Conservation (phyloP, 2,113 vertebrate species). For the Lamprologus speciosus region DNA sequence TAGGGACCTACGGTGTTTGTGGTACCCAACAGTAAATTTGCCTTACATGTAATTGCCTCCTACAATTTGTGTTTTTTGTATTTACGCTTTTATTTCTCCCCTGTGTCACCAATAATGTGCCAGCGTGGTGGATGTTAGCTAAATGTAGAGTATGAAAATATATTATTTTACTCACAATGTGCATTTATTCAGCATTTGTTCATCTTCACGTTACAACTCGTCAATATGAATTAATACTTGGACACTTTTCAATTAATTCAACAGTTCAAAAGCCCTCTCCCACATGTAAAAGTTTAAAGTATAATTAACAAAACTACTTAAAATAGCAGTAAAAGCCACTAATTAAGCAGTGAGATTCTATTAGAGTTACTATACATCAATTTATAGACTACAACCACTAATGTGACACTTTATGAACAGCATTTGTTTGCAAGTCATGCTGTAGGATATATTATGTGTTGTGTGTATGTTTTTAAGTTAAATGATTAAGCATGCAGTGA, state of each 20-base stretch:
- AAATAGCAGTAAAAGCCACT: not conserved
- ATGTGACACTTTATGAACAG: not conserved
- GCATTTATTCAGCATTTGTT: not conserved
- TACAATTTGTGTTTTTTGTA: not conserved
- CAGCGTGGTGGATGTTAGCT: not conserved
- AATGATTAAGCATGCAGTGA: accelerated
- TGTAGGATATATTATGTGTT: not conserved
- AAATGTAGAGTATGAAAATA: not conserved
- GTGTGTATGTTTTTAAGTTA: not conserved
- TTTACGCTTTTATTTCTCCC: not conserved
- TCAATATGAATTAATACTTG: not conserved
- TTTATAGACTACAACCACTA: not conserved
- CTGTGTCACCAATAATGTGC: not conserved
- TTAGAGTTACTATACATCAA: not conserved
- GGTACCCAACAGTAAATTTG: not conserved
- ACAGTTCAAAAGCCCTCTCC: not conserved
- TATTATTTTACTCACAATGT: not conserved
- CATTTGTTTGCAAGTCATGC: not conserved
- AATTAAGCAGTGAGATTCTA: not conserved
- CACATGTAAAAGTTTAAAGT: not conserved
- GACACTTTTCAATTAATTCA: not conserved
- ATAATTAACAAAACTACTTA: not conserved
- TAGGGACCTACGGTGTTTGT: not conserved
- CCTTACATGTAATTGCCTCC: not conserved
- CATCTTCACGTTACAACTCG: not conserved